Evolutionary conservation across 2,797 vertebrate genomes (phyloP).

Genomic region (Linurgus olivaceus): DNA sequence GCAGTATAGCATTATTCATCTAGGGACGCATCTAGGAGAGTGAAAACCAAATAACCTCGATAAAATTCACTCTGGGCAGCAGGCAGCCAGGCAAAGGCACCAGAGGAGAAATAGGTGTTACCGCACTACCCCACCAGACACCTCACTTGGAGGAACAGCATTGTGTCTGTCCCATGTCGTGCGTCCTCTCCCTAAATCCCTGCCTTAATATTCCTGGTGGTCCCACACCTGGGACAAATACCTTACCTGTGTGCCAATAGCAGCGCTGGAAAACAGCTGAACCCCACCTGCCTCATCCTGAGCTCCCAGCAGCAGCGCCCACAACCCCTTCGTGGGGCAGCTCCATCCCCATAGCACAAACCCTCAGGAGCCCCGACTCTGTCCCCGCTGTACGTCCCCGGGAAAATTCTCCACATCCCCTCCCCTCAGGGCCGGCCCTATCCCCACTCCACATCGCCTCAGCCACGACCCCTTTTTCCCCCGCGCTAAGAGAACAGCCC

Average conservation of each 20-base stretch:
- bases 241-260: neutral
- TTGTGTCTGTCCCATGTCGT: accelerated
- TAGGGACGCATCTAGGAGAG: neutral
- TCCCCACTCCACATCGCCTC: neutral
- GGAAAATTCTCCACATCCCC: neutral
- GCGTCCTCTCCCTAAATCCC: neutral
- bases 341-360: accelerated
- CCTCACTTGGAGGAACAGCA: neutral
- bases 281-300: neutral
- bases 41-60: neutral
- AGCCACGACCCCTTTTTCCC: neutral
- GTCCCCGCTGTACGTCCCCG: too few species aligned
- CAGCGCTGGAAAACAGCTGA: neutral
- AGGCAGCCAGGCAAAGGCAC: neutral
- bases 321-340: too few species aligned
- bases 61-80: neutral
- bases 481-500: neutral
- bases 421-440: neutral
- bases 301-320: neutral
- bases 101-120: neutral
- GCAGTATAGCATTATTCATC: neutral
- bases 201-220: neutral
- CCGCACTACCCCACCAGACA: too few species aligned
- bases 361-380: neutral
- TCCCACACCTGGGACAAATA: neutral